These are phyloP conservation scores for Drosophila limbata DNA, from an alignment of 2,888 invertebrate species.

Conservation along the genomic window DNA sequence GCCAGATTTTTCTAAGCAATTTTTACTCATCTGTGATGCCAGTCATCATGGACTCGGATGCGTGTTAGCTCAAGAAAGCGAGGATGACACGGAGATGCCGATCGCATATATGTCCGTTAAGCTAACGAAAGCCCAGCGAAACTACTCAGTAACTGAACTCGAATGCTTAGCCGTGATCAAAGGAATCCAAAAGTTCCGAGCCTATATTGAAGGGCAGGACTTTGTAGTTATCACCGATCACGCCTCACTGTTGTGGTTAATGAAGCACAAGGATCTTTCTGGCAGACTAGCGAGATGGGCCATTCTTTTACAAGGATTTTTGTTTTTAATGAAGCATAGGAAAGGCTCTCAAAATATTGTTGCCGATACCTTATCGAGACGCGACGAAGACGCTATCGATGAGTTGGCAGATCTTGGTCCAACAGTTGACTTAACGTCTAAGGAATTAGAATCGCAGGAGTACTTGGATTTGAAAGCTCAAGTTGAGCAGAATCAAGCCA, in stretches of 20 bases:
- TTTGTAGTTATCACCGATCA: constrained; percentile 6
- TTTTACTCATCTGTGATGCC: background rate
- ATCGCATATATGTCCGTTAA: constrained; percentile 2
- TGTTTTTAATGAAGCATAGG: background rate
- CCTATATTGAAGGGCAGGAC: background rate
- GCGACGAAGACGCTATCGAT: background rate
- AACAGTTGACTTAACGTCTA: too few relatives aligned
- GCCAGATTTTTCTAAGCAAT: background rate
- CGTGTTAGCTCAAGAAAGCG: background rate
- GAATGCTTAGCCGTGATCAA: background rate
- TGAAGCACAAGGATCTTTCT: background rate
- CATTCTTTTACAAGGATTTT: background rate
- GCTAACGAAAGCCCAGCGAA: background rate
- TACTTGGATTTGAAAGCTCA: background rate
- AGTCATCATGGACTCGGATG: background rate
- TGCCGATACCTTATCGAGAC: background rate
- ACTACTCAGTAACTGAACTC: background rate
- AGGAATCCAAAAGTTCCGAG: background rate
- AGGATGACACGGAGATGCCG: background rate
- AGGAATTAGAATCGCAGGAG: background rate
- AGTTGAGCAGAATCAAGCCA: background rate
- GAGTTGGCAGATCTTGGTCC: too few relatives aligned
- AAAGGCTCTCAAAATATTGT: too few relatives aligned
- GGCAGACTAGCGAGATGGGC: background rate
- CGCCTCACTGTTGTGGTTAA: background rate